Evolutionary conservation across 2,113 vertebrate species (phyloP), one percentile per base, ranked within the genome.

Genomic region (Penelope pileata): DNA sequence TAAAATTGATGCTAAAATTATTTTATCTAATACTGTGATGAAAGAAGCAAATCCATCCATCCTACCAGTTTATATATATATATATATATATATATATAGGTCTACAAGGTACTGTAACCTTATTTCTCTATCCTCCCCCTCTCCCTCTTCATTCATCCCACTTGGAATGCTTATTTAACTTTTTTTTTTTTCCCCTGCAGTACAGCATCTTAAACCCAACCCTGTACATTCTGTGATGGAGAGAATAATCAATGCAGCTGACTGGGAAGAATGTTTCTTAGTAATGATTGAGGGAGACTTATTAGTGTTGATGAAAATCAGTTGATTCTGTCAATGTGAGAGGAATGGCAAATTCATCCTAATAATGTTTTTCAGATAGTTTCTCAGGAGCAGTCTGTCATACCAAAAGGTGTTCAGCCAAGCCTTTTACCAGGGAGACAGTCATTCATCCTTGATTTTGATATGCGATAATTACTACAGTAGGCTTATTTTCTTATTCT

Each of bases 111-210:
- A 40, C 2, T 6, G 53, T 10, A 76, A 5, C 2, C 5, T 59
- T 67, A 24, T 67, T 70, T 53, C 15, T 63, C 45, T 6, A 14
- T 8, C 3, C 9, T 6, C 3, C 1, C 6, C 0, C 1, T 6
- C 1, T 9, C 11, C 7, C 7, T 6, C 47, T 47, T 10, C 1
- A 40, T 63, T 53, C 51, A 8, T 27, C 8, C 51, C 8, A 53
- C 14, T n/a, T n/a, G n/a, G n/a, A n/a, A n/a, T n/a, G n/a, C n/a
- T n/a, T n/a, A n/a, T n/a, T n/a, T n/a, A n/a, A n/a, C n/a, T n/a
- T n/a, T n/a, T n/a, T n/a, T n/a, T n/a, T n/a, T n/a, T n/a, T n/a
- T n/a, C n/a, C n/a, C n/a, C n/a, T n/a, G n/a, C n/a, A n/a, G n/a
- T n/a, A n/a, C n/a, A n/a, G n/a, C n/a, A n/a, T n/a, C 29, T 81